phyloP scores from a whole-genome alignment of 1,140 invertebrate species.

The Heliconius hermathena region DNA sequence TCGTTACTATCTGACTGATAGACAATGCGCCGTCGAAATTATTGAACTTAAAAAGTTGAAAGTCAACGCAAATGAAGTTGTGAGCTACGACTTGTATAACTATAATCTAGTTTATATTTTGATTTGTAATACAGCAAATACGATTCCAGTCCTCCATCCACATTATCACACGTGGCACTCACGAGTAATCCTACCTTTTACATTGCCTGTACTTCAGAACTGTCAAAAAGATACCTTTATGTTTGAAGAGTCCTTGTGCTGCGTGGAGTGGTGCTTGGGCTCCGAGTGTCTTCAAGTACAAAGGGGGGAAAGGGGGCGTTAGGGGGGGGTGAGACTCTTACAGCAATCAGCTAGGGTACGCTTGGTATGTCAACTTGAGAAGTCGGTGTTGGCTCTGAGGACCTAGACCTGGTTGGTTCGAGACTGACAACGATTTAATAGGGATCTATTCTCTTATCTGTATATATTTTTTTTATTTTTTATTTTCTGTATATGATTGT shows the following conservation, averaged over 20 bases:
- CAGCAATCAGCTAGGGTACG: slow-evolving; percentile 51
- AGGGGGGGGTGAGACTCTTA: slow-evolving; percentile 28
- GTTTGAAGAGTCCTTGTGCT: slow-evolving; percentile 52
- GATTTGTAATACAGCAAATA: not conserved
- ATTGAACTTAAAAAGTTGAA: too few species aligned
- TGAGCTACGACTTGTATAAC: too few species aligned
- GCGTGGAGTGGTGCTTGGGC: slow-evolving; percentile 53
- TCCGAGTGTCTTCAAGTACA: slow-evolving; percentile 44
- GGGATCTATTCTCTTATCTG: slow-evolving; percentile 54
- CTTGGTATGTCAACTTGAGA: slow-evolving; percentile 66
- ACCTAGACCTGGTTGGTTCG: slow-evolving; percentile 59
- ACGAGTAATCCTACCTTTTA: slow-evolving; percentile 31
- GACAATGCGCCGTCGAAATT: too few species aligned
- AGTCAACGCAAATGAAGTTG: too few species aligned
- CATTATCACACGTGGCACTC: slow-evolving; percentile 26
- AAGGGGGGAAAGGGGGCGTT: slow-evolving; percentile 33
- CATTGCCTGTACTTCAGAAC: slow-evolving; percentile 36
- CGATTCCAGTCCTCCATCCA: not conserved
- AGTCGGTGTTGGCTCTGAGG: slow-evolving; percentile 64
- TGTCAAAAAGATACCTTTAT: slow-evolving; percentile 67
- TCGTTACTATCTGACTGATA: too few species aligned
- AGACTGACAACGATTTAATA: slow-evolving; percentile 74
- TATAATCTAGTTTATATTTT: not conserved
- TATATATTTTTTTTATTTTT: slow-evolving; percentile 28
- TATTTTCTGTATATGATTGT: slow-evolving; percentile 13